Evolutionary conservation across 2,797 vertebrate species (phyloP).

Genomic region (Pipistrellus nathusii): DNA sequence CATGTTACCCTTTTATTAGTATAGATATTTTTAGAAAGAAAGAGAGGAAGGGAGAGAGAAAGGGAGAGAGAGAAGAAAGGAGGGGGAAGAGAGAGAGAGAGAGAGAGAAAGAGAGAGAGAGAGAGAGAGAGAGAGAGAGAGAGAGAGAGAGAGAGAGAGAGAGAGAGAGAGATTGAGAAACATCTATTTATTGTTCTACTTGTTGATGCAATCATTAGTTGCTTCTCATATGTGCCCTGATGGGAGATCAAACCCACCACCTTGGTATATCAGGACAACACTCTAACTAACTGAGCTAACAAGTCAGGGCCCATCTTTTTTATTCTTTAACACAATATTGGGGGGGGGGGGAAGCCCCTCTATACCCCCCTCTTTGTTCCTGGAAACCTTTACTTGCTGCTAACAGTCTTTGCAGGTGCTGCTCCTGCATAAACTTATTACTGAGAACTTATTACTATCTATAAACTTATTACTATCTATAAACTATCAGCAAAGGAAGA

Average conservation of each 20-base stretch:
- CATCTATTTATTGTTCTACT: not conserved
- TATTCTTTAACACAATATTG: not conserved
- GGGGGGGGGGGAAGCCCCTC: too few relatives aligned
- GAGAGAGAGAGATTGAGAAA: not conserved
- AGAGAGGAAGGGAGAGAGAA: not conserved
- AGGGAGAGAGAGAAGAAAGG: too few relatives aligned
- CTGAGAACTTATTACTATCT: too few relatives aligned
- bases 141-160: too few relatives aligned
- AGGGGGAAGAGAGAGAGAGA: too few relatives aligned
- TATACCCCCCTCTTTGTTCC: not conserved
- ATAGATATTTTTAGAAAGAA: not conserved
- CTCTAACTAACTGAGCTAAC: not conserved
- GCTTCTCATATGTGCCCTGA: not conserved
- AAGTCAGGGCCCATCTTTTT: not conserved
- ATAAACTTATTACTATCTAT: not conserved
- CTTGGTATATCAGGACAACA: not conserved
- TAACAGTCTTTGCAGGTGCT: not conserved
- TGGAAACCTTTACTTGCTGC: not conserved
- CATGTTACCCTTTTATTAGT: too few relatives aligned
- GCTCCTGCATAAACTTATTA: not conserved
- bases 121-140: too few relatives aligned
- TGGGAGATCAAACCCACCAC: not conserved
- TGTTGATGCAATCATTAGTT: not conserved
- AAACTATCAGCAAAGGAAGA: not conserved
- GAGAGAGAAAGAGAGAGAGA: accelerated